Base-by-base conservation (phyloP, 2,888 invertebrate species). In the Drosophila suboccidentalis region DNA sequence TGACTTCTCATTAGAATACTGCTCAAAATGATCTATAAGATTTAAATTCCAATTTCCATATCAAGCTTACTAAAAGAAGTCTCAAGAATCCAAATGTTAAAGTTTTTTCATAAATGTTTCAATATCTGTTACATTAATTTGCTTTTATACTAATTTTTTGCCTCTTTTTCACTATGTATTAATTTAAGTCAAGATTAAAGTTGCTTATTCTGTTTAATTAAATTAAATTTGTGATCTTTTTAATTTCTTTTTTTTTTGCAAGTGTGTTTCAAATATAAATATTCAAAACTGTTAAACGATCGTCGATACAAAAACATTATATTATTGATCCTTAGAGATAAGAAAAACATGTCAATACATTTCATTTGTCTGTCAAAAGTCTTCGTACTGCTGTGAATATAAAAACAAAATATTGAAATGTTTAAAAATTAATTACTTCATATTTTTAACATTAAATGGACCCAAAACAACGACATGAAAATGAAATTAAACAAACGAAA, bases 331-430 rank as follows among this genome's bases (percentile, higher is more conserved):
- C 29, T 43, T n/a, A 19, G 9, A 34, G 3, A 19, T 43, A 43
- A 34, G 17, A 41, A 44, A 32, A 34, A 34, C 34, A 17, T 11
- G 17, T 13, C 8, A n/a, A 10, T 43, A 43, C 29, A 22, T 34
- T 41, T 67, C 6, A 32, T 15, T 32, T 34, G 36, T 17, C 32
- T 69, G 62, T 41, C 15, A 29, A 50, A 44, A 47, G 29, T 32
- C 50, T 34, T 46, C 34, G 43, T n/a, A 47, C 43, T 19, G 19
- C 76, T 73, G 76, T 50, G 53, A 74, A 73, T 32, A 58, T 58
- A 63, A 44, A 34, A 17, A 22, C 22, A 22, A 38, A 32, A 36
- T 44, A 26, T 13, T 32, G 3, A 41, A 39, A 51, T 29, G 17
- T 39, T 47, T 32, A 34, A 36, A 36, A 50, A 32, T 51, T 46